Conservation (phyloP, 2,888 invertebrate species). For the Diplolepis rosae region DNA sequence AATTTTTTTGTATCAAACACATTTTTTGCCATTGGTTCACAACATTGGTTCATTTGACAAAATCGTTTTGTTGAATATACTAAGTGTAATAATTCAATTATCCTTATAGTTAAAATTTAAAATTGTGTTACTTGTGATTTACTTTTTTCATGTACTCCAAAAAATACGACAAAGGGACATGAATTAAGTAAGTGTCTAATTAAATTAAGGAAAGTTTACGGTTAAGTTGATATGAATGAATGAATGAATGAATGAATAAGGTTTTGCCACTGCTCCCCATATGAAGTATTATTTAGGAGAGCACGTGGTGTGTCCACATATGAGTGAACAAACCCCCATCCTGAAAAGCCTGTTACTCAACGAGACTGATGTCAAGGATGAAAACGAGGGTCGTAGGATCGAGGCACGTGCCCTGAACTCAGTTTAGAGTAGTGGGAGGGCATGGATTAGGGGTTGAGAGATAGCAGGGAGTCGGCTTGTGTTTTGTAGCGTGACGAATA, state of each 20-base stretch:
- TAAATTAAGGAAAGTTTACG: not conserved
- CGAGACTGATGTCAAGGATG: slow-evolving; percentile 33
- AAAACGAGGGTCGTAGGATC: slow-evolving; percentile 29
- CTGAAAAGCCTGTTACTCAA: slow-evolving; percentile 19
- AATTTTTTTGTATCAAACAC: no score
- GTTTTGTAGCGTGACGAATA: slow-evolving; percentile 13
- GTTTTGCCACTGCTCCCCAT: not conserved
- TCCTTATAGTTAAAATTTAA: no score
- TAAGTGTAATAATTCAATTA: no score
- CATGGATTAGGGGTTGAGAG: slow-evolving; percentile 13
- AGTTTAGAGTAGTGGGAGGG: not conserved
- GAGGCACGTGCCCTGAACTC: slow-evolving; percentile 23
- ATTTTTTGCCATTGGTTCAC: no score
- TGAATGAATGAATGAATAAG: not conserved
- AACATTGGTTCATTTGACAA: no score
- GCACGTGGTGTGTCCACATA: slow-evolving; percentile 29
- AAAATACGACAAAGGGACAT: not conserved
- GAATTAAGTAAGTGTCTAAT: not conserved
- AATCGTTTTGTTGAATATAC: no score
- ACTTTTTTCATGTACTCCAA: no score
- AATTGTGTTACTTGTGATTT: no score
- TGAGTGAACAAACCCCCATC: slow-evolving; percentile 15
- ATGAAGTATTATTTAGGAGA: slow-evolving; percentile 6
- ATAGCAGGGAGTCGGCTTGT: not conserved
- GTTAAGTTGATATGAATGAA: not conserved